These are phyloP conservation scores for Circaetus cinerascens DNA, from an alignment of 2,113 vertebrate species.

Conservation along the genomic window DNA sequence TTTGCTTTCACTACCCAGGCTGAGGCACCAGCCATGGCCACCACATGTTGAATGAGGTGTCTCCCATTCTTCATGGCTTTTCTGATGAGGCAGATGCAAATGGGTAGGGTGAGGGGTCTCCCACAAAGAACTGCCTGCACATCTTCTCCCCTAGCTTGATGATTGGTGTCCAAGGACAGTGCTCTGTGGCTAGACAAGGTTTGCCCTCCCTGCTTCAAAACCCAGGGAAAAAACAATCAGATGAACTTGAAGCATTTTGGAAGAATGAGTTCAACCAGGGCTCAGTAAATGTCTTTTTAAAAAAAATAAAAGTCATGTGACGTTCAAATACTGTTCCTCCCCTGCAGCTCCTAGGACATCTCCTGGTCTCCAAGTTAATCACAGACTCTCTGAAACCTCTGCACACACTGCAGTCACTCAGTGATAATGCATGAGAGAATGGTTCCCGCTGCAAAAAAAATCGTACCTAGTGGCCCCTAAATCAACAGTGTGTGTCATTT, in stretches of 20 bases:
- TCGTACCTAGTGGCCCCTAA: neutral
- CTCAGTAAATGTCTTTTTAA: neutral
- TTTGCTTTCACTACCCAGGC: neutral
- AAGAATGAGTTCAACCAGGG: neutral
- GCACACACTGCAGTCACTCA: neutral
- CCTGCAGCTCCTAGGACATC: neutral
- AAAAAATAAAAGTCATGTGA: neutral
- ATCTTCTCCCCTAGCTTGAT: neutral
- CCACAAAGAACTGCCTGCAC: neutral
- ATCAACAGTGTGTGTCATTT: neutral
- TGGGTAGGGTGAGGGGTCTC: neutral
- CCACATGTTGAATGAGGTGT: neutral
- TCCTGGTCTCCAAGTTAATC: neutral
- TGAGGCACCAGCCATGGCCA: rapidly evolving
- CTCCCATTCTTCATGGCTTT: neutral
- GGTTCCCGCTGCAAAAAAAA: neutral
- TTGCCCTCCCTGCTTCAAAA: neutral
- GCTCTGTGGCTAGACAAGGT: neutral
- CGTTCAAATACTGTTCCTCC: neutral
- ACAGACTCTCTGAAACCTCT: neutral
- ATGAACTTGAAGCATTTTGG: neutral
- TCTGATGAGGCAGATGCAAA: neutral
- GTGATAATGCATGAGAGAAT: neutral
- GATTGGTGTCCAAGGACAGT: neutral
- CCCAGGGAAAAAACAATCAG: neutral